Percentiles rank a stretch among this genome's conserved stretches.
These are phyloP conservation scores for Ectropis crepuscularia DNA, from an alignment of 2,888 invertebrate species.

Conservation along the genomic window DNA sequence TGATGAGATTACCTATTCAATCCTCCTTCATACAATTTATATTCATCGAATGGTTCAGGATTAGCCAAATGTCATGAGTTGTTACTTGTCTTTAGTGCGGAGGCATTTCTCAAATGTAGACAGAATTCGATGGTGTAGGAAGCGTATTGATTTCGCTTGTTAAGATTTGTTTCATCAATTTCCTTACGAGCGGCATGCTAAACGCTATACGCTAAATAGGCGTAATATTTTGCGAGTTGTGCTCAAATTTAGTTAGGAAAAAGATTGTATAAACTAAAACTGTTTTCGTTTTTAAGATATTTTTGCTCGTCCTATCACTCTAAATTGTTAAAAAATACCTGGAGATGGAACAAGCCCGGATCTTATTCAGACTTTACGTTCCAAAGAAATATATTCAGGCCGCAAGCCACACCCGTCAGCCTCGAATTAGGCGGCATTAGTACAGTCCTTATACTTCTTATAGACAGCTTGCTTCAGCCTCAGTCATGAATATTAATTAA, in stretches of 20 bases:
- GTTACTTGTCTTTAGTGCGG: conserved; percentile 9
- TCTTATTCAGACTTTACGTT: conserved; percentile 16
- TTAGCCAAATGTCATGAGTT: conserved; percentile 42
- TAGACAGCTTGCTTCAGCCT: conserved; percentile 45
- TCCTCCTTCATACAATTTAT: conserved; percentile 54
- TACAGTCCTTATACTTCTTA: conserved; percentile 37
- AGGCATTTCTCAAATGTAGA: neutral
- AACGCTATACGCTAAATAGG: too few relatives aligned
- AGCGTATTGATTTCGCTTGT: too few relatives aligned
- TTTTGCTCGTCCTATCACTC: too few relatives aligned
- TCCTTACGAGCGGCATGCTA: too few relatives aligned
- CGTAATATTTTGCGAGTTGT: too few relatives aligned
- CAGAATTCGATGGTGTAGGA: too few relatives aligned
- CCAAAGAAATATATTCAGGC: conserved; percentile 32
- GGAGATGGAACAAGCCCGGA: conserved; percentile 10
- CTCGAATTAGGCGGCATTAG: conserved; percentile 42
- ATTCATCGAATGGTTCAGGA: conserved; percentile 55
- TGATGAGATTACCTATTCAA: conserved; percentile 55
- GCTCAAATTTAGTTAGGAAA: too few relatives aligned
- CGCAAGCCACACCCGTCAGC: conserved; percentile 36
- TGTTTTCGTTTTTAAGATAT: too few relatives aligned
- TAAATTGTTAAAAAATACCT: conserved; percentile 4
- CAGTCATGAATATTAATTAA: conserved; percentile 63
- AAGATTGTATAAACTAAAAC: too few relatives aligned
- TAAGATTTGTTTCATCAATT: too few relatives aligned